These are phyloP conservation scores for Unio delphinus DNA, from an alignment of 2,888 invertebrate genomes.

Conservation along the genomic window DNA sequence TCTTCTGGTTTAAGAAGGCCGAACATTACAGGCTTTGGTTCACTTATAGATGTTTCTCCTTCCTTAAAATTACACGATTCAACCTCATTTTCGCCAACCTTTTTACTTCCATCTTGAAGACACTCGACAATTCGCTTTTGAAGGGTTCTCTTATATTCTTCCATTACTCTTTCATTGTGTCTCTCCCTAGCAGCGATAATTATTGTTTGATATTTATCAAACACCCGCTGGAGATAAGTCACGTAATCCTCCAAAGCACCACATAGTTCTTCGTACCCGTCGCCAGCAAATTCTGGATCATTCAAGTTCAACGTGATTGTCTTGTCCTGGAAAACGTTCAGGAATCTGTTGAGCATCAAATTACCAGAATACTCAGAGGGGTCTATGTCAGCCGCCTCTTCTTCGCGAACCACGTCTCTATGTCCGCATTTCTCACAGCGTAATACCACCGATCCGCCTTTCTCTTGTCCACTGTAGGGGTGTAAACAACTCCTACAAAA, in stretches of 20 bases:
- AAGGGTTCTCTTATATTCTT: too few species aligned
- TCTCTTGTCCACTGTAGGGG: slow-evolving; percentile 33
- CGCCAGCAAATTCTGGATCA: slow-evolving; percentile 34
- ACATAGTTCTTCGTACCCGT: slow-evolving; percentile 21
- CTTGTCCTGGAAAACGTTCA: slow-evolving; percentile 15
- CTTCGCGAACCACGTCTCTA: slow-evolving; percentile 25
- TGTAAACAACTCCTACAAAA: slow-evolving; percentile 38
- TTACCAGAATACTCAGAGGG: slow-evolving; percentile 34
- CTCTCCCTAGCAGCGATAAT: too few species aligned
- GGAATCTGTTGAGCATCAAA: slow-evolving; percentile 35
- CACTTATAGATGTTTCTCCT: too few species aligned
- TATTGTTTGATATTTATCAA: slow-evolving; percentile 1
- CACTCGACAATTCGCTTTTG: too few species aligned
- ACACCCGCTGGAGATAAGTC: slow-evolving; percentile 16
- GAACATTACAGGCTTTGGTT: too few species aligned
- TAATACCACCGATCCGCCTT: slow-evolving; percentile 29
- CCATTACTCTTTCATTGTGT: too few species aligned
- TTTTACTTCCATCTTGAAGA: not conserved
- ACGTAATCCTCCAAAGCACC: slow-evolving; percentile 23
- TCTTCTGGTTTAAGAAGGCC: too few species aligned
- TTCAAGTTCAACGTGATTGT: slow-evolving; percentile 19
- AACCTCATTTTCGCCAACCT: not conserved
- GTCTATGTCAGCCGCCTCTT: slow-evolving; percentile 19
- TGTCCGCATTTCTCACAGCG: slow-evolving; percentile 34
- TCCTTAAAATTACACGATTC: not conserved